Conservation (phyloP, 2,113 vertebrate species). For the Eublepharis macularius region DNA sequence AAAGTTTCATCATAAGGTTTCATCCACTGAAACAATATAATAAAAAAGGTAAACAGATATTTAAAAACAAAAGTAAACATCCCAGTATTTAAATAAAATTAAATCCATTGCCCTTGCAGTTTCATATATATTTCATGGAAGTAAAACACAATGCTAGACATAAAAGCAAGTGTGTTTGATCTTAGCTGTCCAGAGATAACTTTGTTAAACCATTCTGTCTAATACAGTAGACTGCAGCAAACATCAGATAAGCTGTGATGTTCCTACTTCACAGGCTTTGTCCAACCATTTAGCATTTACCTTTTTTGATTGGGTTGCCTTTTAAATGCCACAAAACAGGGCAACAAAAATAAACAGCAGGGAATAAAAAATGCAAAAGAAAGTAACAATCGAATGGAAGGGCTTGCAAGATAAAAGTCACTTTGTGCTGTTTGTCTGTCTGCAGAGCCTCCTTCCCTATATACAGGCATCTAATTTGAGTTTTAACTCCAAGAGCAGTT, state of each 20-base stretch:
- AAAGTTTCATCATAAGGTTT: slow-evolving; percentile 60
- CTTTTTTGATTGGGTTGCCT: slow-evolving; percentile 82
- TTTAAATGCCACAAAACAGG: slow-evolving; percentile 90
- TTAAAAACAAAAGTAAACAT: slow-evolving; percentile 61
- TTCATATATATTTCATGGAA: slow-evolving; percentile 62
- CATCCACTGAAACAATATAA: slow-evolving; percentile 57
- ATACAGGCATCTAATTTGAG: slow-evolving; percentile 91
- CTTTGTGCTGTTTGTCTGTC: slow-evolving; percentile 84
- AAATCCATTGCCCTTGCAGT: slow-evolving; percentile 48
- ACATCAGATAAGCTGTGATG: slow-evolving; percentile 76
- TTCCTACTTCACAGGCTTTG: slow-evolving; percentile 73
- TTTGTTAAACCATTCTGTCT: slow-evolving; percentile 69
- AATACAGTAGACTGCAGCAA: slow-evolving; percentile 57
- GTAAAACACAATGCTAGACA: slow-evolving; percentile 65
- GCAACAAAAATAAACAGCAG: slow-evolving; percentile 81
- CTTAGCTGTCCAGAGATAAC: slow-evolving; percentile 72
- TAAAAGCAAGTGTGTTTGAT: slow-evolving; percentile 75
- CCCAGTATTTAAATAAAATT: slow-evolving; percentile 37
- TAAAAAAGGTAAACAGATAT: slow-evolving; percentile 58
- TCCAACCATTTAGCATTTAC: slow-evolving; percentile 78
- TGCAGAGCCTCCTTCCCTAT: slow-evolving; percentile 75
- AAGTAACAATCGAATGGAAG: slow-evolving; percentile 79
- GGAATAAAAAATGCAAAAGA: slow-evolving; percentile 74
- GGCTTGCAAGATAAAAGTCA: slow-evolving; percentile 91
- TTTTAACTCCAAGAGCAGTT: slow-evolving; percentile 90